Evolutionary conservation across 2,797 vertebrate genomes (phyloP).

Genomic region (Erethizon dorsatum): DNA sequence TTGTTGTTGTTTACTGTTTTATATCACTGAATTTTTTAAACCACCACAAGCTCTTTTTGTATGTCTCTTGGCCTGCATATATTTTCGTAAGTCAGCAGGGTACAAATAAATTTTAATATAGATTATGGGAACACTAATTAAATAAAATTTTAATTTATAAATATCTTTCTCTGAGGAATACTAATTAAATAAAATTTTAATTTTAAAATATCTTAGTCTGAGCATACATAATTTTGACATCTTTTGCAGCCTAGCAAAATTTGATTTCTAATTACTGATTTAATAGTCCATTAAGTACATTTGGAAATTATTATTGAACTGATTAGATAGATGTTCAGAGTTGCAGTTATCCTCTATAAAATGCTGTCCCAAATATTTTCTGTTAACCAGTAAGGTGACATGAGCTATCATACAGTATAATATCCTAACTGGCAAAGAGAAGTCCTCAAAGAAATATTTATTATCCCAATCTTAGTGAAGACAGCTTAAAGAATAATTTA

Average conservation of each 20-base stretch:
- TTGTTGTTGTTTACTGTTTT: conserved; percentile 28
- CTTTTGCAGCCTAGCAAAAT: conserved; percentile 83
- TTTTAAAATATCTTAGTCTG: conserved; percentile 83
- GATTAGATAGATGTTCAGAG: conserved; percentile 77
- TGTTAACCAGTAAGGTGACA: conserved; percentile 67
- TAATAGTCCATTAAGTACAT: conserved; percentile 86
- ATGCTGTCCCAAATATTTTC: conserved; percentile 71
- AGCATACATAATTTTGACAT: conserved; percentile 85
- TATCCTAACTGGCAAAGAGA: conserved; percentile 53
- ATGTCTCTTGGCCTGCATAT: conserved; percentile 55
- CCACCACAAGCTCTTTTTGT: conserved; percentile 33
- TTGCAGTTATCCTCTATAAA: conserved; percentile 75
- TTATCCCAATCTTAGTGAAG: background rate
- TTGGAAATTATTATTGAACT: conserved; percentile 87
- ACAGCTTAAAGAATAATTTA: conserved; percentile 51
- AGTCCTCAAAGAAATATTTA: conserved; percentile 54
- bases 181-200: conserved; percentile 87
- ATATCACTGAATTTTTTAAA: conserved; percentile 47
- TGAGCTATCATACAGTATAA: conserved; percentile 48
- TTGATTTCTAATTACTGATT: conserved; percentile 86
- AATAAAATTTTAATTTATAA: conserved; percentile 86
- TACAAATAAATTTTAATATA: conserved; percentile 82
- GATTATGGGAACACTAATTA: conserved; percentile 84
- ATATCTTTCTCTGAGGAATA: conserved; percentile 81
- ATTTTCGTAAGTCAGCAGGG: conserved; percentile 77